These are phyloP conservation scores for Zoanthus solanderi DNA, from an alignment of 92 coral and sea anemone genomes.

Conservation along the genomic window DNA sequence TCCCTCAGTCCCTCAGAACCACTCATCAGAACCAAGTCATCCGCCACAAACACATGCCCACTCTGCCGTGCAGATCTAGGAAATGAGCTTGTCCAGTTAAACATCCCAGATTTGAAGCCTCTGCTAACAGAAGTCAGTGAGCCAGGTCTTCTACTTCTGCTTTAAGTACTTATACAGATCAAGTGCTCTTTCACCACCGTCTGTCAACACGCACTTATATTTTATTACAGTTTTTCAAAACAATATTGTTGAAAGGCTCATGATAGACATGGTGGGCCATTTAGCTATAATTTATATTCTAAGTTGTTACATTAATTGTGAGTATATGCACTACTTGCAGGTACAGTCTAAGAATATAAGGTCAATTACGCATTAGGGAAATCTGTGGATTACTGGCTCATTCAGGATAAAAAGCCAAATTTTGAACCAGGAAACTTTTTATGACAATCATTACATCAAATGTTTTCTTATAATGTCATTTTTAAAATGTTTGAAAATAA, in stretches of 20 bases:
- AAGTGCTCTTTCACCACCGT: not conserved
- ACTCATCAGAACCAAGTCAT: too few relatives aligned
- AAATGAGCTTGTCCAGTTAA: not conserved
- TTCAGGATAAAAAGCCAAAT: too few relatives aligned
- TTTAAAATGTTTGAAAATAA: too few relatives aligned
- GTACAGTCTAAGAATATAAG: slow-evolving; percentile 4
- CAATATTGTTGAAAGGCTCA: not conserved
- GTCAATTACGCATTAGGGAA: not conserved
- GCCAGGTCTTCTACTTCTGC: slow-evolving; percentile 5
- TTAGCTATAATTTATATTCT: not conserved
- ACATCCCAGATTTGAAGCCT: slow-evolving; percentile 3
- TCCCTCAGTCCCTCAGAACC: too few relatives aligned
- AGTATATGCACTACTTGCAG: slow-evolving; percentile 5
- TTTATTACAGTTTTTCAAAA: not conserved
- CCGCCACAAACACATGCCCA: not conserved
- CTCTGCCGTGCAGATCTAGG: slow-evolving; percentile 13
- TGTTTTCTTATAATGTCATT: too few relatives aligned
- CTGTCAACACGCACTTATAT: not conserved
- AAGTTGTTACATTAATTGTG: not conserved
- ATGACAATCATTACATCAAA: too few relatives aligned
- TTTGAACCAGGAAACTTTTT: too few relatives aligned
- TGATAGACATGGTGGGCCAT: slow-evolving; percentile 12
- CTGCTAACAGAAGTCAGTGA: not conserved
- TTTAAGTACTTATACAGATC: slow-evolving; percentile 4
- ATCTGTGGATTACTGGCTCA: too few relatives aligned